Evolutionary conservation across 2,797 vertebrate genomes (phyloP).

Genomic region (Chromobotia macracanthus): DNA sequence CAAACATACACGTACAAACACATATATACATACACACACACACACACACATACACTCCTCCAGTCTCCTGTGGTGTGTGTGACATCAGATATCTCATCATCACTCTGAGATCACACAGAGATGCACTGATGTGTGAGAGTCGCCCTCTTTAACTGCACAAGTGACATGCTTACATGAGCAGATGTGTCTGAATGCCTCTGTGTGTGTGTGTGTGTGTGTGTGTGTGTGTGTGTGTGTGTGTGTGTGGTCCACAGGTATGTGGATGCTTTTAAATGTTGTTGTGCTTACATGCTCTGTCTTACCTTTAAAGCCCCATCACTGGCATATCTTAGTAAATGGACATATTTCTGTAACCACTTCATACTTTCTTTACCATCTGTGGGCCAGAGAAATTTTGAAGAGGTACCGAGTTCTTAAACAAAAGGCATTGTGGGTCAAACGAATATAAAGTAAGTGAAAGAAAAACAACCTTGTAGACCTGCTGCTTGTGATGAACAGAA

Average conservation of each 20-base stretch:
- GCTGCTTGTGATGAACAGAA: conserved; percentile 27
- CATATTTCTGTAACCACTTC: not conserved
- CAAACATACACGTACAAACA: no score
- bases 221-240: conserved; percentile 19
- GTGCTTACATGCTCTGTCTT: not conserved
- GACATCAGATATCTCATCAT: conserved; percentile 11
- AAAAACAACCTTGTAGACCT: conserved; percentile 7
- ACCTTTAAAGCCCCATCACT: conserved; percentile 3
- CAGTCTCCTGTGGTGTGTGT: conserved; percentile 32
- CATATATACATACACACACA: not conserved
- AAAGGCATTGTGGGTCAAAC: conserved; percentile 30
- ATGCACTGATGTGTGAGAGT: not conserved
- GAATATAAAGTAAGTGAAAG: conserved; percentile 1
- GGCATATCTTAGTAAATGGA: not conserved
- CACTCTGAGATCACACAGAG: conserved; percentile 27
- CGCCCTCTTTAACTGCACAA: conserved; percentile 4
- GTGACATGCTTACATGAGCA: no score
- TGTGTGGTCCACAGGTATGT: conserved; percentile 20
- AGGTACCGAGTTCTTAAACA: not conserved
- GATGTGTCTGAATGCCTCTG: not conserved
- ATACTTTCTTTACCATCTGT: conserved; percentile 12
- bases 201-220: no score
- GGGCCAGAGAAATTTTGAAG: conserved; percentile 28
- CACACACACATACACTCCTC: conserved; percentile 18
- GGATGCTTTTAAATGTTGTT: not conserved